phyloP scores from a whole-genome alignment of 2,888 invertebrate species.

The Allacma fusca region DNA sequence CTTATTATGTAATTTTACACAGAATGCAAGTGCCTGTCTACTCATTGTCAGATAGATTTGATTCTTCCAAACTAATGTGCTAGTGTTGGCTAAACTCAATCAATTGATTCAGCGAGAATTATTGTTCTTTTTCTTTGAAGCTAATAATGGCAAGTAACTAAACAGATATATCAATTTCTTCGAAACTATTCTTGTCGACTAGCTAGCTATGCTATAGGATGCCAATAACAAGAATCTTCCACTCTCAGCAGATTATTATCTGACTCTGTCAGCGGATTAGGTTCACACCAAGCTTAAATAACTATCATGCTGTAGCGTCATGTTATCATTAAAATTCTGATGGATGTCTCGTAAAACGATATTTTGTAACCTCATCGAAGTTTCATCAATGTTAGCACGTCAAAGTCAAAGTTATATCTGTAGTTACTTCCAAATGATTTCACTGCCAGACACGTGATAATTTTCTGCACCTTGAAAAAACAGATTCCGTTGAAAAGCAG shows the following conservation, averaged over 20 bases:
- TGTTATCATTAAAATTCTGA: not conserved
- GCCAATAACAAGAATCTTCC: not conserved
- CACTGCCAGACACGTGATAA: no score
- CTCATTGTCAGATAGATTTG: not conserved
- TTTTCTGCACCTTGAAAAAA: no score
- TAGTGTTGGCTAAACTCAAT: not conserved
- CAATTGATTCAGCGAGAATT: not conserved
- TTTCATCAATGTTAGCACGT: no score
- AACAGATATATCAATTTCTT: constrained; percentile 10
- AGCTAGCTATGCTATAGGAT: not conserved
- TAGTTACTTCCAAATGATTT: no score
- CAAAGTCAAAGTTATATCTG: no score
- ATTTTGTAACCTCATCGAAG: no score
- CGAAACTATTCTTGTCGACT: not conserved
- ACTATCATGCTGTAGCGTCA: constrained; percentile 8
- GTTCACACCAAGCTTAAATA: constrained; percentile 9
- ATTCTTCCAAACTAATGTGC: not conserved
- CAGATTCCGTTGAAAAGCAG: not conserved
- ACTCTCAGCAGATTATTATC: not conserved
- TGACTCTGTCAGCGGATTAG: not conserved
- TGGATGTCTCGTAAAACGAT: not conserved
- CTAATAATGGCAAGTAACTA: constrained; percentile 2
- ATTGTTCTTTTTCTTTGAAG: constrained; percentile 19
- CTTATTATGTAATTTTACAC: not conserved
- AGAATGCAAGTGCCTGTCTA: not conserved